Conservation (phyloP, 2,113 vertebrate genomes). For the Coreoperca whiteheadi region DNA sequence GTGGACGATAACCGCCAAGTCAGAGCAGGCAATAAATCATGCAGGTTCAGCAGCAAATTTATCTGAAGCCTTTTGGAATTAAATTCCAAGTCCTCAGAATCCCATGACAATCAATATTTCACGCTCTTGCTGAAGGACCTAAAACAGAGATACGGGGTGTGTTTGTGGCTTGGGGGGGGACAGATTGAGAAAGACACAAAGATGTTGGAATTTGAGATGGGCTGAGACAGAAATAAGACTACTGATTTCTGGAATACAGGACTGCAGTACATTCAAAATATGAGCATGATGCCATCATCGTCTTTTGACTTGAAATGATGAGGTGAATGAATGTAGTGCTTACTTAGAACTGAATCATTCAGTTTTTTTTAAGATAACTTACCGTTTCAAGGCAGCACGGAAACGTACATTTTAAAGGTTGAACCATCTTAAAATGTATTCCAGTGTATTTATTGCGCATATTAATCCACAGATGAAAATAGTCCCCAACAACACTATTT, state of each 20-base stretch:
- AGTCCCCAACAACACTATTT: not conserved
- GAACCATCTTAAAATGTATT: no score
- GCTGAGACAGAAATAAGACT: not conserved
- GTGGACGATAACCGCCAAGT: constrained; percentile 23
- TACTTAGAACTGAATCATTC: no score
- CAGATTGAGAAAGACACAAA: constrained; percentile 21
- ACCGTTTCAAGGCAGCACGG: no score
- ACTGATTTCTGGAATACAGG: not conserved
- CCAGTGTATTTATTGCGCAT: not conserved
- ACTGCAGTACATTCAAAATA: not conserved
- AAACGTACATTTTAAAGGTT: no score
- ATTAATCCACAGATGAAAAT: not conserved
- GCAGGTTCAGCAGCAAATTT: constrained; percentile 35
- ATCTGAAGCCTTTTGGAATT: constrained; percentile 39
- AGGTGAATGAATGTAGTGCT: not conserved
- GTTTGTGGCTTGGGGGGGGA: constrained; percentile 1
- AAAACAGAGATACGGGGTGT: constrained; percentile 16
- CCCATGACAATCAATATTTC: constrained; percentile 54
- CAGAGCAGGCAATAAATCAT: constrained; percentile 55
- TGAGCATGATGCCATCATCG: not conserved
- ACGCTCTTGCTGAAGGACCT: constrained; percentile 30
- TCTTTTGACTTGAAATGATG: no score
- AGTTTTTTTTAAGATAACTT: no score
- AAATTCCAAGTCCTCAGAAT: constrained; percentile 24
- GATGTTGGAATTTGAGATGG: not conserved